Evolutionary conservation across 35 echinoderm and acorn worm genomes (phyloP), one percentile per base, ranked within the genome.

Genomic region (Acanthaster planci): DNA sequence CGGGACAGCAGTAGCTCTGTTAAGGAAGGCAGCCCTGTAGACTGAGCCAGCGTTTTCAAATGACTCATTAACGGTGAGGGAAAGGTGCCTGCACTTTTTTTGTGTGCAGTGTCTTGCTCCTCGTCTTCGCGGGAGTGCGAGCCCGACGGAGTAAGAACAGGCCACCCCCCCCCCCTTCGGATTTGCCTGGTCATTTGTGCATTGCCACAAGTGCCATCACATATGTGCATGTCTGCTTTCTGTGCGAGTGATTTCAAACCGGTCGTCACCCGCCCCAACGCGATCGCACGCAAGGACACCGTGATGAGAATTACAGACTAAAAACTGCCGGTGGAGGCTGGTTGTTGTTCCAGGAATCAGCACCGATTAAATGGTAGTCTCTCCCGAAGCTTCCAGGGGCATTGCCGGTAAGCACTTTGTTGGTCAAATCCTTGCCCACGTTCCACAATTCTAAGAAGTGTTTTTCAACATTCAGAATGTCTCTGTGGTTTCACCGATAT

Each of bases 31-130:
- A 72, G 29, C 64, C 9, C 64, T 14, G 19, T 16, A 26, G 64
- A 26, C 26, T 26, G 30, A 19, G 26, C 2, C 15, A 7, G 64
- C 1, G 64, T 72, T 72, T 14, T 72, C 26, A 31, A 31, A 26
- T 72, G 64, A 72, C 18, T 72, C 64, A 72, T 34, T 31, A 7
- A 26, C 34, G 21, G 23, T 26, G 23, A 72, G 64, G 64, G 64
- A 26, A 72, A 72, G 64, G 64, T n/a, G n/a, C n/a, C n/a, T n/a
- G n/a, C 64, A 72, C 64, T 72, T 72, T 72, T 30, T 1, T 67
- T 59, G 56, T 59, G 19, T 59, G 56, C 19, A 59, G 10, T 31
- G 29, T 26, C 14, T 14, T 72, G 1, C 1, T 72, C 30, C 30
- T 72, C 23, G 14, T 72, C 29, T 26, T 72, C 30, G 22, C 21